phyloP scores from a whole-genome alignment of 2,888 invertebrate genomes.

The Xanthorhoe designata region DNA sequence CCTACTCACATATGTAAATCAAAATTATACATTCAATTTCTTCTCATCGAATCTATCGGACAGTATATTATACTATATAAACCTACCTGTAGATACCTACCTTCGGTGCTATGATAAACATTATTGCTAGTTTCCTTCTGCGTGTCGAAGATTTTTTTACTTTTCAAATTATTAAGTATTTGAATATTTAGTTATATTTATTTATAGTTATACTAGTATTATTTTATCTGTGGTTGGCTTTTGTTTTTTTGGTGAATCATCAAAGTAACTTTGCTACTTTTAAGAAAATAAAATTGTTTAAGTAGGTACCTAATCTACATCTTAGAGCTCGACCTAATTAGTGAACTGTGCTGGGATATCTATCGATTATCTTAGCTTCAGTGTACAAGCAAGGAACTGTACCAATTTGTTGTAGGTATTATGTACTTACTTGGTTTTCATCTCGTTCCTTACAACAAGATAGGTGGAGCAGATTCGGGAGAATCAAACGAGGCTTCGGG shows the following conservation, averaged over 20 bases:
- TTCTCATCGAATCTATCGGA: constrained; percentile 54
- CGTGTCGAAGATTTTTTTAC: not conserved
- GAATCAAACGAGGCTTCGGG: constrained; percentile 32
- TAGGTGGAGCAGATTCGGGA: constrained; percentile 23
- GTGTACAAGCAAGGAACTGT: not conserved
- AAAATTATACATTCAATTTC: constrained; percentile 67
- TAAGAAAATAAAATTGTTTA: too few species aligned
- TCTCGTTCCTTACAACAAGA: constrained; percentile 18
- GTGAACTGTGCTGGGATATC: not conserved
- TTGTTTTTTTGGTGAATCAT: too few species aligned
- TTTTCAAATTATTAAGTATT: not conserved
- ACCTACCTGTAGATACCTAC: not conserved
- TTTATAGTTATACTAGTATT: too few species aligned
- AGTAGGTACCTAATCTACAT: too few species aligned
- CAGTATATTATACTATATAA: constrained; percentile 1
- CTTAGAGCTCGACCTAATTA: too few species aligned
- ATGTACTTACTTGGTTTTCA: constrained; percentile 21
- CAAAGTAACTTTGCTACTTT: too few species aligned
- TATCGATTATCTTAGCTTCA: not conserved
- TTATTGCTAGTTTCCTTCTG: not conserved
- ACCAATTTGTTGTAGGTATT: not conserved
- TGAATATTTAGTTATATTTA: too few species aligned
- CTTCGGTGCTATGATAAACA: not conserved
- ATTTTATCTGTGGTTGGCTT: too few species aligned
- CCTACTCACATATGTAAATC: constrained; percentile 73